Conservation (phyloP, 2,797 vertebrate genomes). For the Phoeniculus purpureus region DNA sequence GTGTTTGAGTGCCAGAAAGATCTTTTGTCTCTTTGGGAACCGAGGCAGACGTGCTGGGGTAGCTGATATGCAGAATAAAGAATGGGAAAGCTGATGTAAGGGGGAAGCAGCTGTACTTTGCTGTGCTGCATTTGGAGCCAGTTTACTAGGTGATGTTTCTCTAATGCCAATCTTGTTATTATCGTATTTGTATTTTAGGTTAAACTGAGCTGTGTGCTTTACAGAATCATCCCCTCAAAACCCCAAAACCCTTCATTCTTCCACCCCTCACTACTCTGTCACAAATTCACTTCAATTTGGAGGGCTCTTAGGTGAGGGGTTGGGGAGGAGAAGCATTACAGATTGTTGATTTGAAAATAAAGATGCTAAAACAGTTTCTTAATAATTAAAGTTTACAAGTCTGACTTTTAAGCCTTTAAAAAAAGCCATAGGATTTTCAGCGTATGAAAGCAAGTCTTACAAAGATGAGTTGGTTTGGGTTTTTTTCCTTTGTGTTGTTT, state of each 20-base stretch:
- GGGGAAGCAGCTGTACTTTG: slow-evolving; percentile 59
- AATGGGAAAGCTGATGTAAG: slow-evolving; percentile 55
- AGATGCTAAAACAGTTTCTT: not conserved
- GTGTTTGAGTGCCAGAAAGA: slow-evolving; percentile 65
- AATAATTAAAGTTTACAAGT: not conserved
- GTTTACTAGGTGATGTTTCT: slow-evolving; percentile 18
- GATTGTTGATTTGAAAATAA: not conserved
- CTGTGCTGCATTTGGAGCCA: not conserved
- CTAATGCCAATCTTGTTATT: not conserved
- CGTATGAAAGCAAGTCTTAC: not conserved
- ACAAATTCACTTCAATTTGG: not conserved
- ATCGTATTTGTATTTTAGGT: not conserved
- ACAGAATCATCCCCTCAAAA: not conserved
- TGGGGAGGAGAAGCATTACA: not conserved
- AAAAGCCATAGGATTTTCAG: not conserved
- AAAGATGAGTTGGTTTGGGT: not conserved
- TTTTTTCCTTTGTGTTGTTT: not conserved
- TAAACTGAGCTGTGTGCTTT: not conserved
- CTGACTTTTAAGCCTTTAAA: not conserved
- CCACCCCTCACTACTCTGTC: not conserved
- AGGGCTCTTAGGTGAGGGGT: not conserved
- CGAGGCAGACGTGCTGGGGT: slow-evolving; percentile 70
- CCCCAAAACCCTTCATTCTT: not conserved
- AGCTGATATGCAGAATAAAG: slow-evolving; percentile 69
- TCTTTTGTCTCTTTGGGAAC: slow-evolving; percentile 73